Base-by-base conservation (phyloP, 1,140 invertebrate species). In the Liolophura sinensis region DNA sequence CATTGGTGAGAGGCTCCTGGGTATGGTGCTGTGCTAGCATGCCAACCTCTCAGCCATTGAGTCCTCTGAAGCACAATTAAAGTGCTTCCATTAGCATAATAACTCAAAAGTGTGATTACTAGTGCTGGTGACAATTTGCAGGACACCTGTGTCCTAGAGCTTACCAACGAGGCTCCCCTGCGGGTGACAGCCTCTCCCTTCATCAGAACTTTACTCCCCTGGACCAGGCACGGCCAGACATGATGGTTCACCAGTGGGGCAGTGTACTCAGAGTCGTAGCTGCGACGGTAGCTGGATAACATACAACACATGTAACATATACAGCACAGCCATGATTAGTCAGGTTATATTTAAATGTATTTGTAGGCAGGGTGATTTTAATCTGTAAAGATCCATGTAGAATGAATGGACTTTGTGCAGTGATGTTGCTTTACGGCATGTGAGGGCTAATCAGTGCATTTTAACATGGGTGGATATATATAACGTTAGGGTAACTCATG, bases 181-280 rank as follows among this genome's bases (percentile, higher is more conserved):
- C 77, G 73, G 24, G 82, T 85, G 54, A 72, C 67, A 25, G 74
- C 78, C 69, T 85, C 84, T 24, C 84, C 84, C 68, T 84, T 84
- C 64, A 79, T 76, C 20, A 84, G 60, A 14, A 77, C 67, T 24
- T 67, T 62, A 16, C 68, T 66, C 15, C 82, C 81, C 65, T 84
- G 81, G 67, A 78, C 72, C 9, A 85, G 73, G 60, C 73, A 72
- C 18, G 84, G 82, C 82, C 82, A 85, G 71, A 85, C 76, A 64
- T 85, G 83, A 63, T 84, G 82, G 74, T 79, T 78, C 22, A 85
- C 81, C 5, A 84, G 71, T 6, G 82, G 81, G 22, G 84, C 80
- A 51, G 78, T 78, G 74, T 80, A 84, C 64, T 85, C 84, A 15
- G 81, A 82, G 71, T 85, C 84, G 67, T 82, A 84, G 64, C 78